These are phyloP conservation scores for Metacarcinus magister DNA, from an alignment of 2,888 invertebrate species.

Conservation along the genomic window DNA sequence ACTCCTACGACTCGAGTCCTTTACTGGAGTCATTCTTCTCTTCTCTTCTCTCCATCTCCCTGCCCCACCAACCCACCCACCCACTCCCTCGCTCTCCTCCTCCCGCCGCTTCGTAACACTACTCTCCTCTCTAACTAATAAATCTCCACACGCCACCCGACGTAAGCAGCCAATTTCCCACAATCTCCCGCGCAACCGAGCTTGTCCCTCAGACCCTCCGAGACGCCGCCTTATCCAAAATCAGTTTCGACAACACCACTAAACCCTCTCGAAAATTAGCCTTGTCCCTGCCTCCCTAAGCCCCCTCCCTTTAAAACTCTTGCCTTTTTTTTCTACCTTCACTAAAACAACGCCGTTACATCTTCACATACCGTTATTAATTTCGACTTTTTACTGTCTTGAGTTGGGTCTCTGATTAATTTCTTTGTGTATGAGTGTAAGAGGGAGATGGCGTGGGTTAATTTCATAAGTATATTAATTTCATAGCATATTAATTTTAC, in stretches of 20 bases:
- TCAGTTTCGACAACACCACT: slow-evolving; percentile 54
- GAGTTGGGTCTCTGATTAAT: slow-evolving; percentile 8
- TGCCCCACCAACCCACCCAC: slow-evolving; percentile 32
- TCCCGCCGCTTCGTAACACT: slow-evolving; percentile 17
- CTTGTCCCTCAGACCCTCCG: slow-evolving; percentile 71
- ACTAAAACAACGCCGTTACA: not conserved
- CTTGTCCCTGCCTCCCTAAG: not conserved
- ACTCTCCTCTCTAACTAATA: slow-evolving; percentile 74
- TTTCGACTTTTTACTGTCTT: slow-evolving; percentile 18
- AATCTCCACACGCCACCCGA: slow-evolving; percentile 74
- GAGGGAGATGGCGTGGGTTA: not conserved
- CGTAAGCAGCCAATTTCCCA: slow-evolving; percentile 78
- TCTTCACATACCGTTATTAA: not conserved
- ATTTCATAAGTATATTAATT: not conserved
- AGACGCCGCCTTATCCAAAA: slow-evolving; percentile 65
- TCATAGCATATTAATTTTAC: not conserved
- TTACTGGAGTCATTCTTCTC: slow-evolving; percentile 46
- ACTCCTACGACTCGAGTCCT: slow-evolving; percentile 49
- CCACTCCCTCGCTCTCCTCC: not conserved
- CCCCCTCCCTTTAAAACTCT: not conserved
- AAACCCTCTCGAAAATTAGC: slow-evolving; percentile 41
- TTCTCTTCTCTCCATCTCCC: slow-evolving; percentile 40
- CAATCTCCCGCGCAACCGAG: slow-evolving; percentile 71
- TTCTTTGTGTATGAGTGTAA: not conserved
- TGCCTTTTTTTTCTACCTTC: not conserved